phyloP scores from a whole-genome alignment of 2,888 invertebrate genomes.

The Drosophila formosana region DNA sequence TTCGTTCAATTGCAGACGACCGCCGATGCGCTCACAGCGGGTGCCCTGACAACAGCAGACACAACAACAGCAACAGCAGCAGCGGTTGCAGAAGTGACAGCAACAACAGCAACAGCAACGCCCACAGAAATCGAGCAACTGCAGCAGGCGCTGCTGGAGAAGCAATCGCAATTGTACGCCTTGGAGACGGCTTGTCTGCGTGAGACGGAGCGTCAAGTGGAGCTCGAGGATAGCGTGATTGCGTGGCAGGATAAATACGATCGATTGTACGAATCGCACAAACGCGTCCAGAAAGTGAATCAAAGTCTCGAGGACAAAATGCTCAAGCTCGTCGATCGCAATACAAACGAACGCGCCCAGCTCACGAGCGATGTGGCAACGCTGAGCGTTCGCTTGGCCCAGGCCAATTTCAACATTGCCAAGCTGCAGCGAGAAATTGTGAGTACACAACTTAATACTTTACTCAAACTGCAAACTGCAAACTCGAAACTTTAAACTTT shows the following conservation, averaged over 20 bases:
- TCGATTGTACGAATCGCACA: constrained; percentile 96
- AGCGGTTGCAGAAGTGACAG: constrained; percentile 20
- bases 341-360: constrained; percentile 94
- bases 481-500: background rate
- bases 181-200: constrained; percentile 95
- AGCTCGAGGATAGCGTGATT: constrained; percentile 92
- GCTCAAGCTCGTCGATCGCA: constrained; percentile 95
- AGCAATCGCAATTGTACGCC: constrained; percentile 92
- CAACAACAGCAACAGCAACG: constrained; percentile 7
- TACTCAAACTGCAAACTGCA: too few species aligned
- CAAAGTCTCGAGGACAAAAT: constrained; percentile 97
- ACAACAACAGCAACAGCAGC: constrained; percentile 7
- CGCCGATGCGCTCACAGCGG: constrained; percentile 54
- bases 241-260: constrained; percentile 98
- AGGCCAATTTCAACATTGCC: constrained; percentile 93
- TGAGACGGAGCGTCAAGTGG: constrained; percentile 91
- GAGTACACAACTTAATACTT: constrained; percentile 77
- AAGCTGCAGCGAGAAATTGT: constrained; percentile 95
- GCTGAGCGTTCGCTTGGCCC: constrained; percentile 92
- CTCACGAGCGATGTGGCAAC: constrained; percentile 95
- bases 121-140: constrained; percentile 88
- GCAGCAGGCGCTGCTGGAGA: constrained; percentile 92
- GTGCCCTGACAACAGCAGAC: constrained; percentile 38
- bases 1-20: constrained; percentile 62
- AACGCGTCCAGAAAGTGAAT: constrained; percentile 96